A percentile compares a stretch with the other conserved stretches of the same genome.
Evolutionary conservation across 2,113 vertebrate genomes (phyloP).

Genomic region (Tragulus kanchil): DNA sequence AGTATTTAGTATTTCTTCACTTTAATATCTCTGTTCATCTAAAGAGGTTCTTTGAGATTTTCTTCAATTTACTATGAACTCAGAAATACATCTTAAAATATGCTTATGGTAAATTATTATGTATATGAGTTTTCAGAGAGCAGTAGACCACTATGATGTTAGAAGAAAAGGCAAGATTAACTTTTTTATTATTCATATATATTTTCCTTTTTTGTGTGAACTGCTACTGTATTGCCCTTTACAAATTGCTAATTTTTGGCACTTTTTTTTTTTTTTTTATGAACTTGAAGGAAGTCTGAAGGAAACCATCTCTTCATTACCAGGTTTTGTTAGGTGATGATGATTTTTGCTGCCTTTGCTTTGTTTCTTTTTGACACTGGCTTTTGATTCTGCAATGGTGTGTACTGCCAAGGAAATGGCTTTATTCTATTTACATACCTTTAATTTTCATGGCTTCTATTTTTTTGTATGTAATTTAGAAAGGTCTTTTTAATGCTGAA

Average conservation of each 20-base stretch:
- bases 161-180: background rate
- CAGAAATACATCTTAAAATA: background rate
- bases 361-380: background rate
- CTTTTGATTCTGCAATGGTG: background rate
- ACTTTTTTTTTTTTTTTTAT: background rate
- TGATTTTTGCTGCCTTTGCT: background rate
- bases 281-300: background rate
- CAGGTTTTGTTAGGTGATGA: background rate
- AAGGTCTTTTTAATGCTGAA: background rate
- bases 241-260: background rate
- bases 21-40: background rate
- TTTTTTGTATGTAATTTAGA: background rate
- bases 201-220: background rate
- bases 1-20: background rate
- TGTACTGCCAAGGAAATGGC: background rate
- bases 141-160: background rate
- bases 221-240: background rate
- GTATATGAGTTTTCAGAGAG: background rate
- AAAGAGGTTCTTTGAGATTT: background rate
- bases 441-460: background rate
- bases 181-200: background rate
- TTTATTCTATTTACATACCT: background rate
- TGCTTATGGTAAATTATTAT: background rate
- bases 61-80: background rate
- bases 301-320: background rate